phyloP scores from a whole-genome alignment of 2,888 invertebrate species.

The Drosophila infuscata region DNA sequence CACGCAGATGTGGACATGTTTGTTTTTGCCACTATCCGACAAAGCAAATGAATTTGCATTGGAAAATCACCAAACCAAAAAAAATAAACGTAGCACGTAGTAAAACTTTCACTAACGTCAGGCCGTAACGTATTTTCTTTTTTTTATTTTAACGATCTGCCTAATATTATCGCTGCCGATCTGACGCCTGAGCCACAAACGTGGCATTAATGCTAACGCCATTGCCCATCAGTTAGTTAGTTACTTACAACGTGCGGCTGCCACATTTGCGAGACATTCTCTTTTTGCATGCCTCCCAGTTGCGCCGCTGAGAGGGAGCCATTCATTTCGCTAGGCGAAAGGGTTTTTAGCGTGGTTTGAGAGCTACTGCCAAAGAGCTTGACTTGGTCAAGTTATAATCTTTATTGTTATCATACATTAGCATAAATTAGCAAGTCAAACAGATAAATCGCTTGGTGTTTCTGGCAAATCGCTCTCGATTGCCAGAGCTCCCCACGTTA shows the following conservation, averaged over 20 bases:
- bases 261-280: conserved; percentile 52
- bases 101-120: conserved; percentile 66
- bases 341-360: conserved; percentile 14
- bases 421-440: conserved; percentile 58
- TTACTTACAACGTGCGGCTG: conserved; percentile 27
- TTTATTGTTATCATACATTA: conserved; percentile 56
- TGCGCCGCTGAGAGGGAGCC: conserved; percentile 8
- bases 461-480: conserved; percentile 55
- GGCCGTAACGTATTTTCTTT: conserved; percentile 21
- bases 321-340: conserved; percentile 45
- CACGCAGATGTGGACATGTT: conserved; percentile 30
- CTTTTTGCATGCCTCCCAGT: conserved; percentile 47
- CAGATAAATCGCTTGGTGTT: conserved; percentile 42
- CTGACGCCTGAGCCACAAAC: conserved; percentile 31
- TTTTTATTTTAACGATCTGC: conserved; percentile 33
- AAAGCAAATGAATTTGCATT: conserved; percentile 69
- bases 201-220: conserved; percentile 58
- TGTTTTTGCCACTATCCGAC: conserved; percentile 42
- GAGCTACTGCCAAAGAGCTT: conserved; percentile 23
- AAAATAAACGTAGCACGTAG: conserved; percentile 22
- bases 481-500: background rate
- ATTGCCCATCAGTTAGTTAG: conserved; percentile 42
- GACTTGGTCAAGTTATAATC: conserved; percentile 12
- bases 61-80: conserved; percentile 32
- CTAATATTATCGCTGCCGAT: conserved; percentile 30